A percentile compares a stretch with the other conserved stretches of the same genome.
Conservation (phyloP, 2,888 invertebrate species). For the Drosophila mimica region DNA sequence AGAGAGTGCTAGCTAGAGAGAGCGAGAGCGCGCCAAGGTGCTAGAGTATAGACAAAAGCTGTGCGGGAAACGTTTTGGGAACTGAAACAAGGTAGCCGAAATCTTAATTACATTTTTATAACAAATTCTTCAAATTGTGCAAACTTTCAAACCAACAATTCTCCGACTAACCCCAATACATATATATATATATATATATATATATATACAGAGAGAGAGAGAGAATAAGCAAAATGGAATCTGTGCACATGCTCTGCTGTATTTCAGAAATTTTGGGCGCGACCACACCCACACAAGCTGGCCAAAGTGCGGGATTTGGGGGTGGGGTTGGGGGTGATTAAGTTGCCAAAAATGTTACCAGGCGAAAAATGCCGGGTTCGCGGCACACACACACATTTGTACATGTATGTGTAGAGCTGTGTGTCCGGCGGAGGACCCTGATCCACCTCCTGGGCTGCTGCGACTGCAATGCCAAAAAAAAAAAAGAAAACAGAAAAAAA, state of each 20-base stretch:
- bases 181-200: background rate
- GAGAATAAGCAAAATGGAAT: background rate
- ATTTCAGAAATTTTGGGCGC: background rate
- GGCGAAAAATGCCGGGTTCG: constrained; percentile 64
- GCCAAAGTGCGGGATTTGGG: background rate
- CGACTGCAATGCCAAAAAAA: constrained; percentile 53
- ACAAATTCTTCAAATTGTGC: background rate
- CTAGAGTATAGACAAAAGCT: constrained; percentile 58
- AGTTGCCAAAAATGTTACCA: constrained; percentile 66
- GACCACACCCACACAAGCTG: constrained; percentile 55
- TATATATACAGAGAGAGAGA: background rate
- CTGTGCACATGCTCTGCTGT: background rate
- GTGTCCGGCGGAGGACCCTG: too few species aligned
- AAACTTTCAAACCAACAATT: background rate
- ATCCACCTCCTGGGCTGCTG: constrained; percentile 51
- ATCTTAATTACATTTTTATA: constrained; percentile 3
- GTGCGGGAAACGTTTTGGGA: constrained; percentile 56
- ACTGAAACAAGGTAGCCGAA: constrained; percentile 31
- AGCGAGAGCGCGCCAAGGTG: constrained; percentile 4
- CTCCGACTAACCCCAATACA: background rate
- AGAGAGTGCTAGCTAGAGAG: background rate
- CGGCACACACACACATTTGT: background rate
- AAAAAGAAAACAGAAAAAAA: constrained; percentile 16
- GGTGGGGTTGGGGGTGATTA: constrained; percentile 19
- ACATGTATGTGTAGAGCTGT: background rate